A percentile compares a stretch with the other conserved stretches of the same genome.
Conservation (phyloP, 2,888 invertebrate species). For the Agrilus mali region DNA sequence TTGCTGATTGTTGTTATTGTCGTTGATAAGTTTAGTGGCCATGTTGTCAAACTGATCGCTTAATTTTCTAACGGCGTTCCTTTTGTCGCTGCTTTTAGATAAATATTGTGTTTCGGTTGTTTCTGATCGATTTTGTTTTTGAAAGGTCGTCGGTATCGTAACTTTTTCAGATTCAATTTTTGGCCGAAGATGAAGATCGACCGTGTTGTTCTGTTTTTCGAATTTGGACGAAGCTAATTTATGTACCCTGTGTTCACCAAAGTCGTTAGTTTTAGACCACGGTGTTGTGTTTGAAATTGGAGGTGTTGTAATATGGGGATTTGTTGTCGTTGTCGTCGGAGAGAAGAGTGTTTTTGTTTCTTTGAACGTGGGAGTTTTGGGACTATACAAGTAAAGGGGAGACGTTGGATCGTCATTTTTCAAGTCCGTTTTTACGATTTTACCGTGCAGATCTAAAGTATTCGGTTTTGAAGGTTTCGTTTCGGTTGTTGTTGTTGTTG, state of each 20-base stretch:
- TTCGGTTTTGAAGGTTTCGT: conserved; percentile 26
- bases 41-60: conserved; percentile 29
- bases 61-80: conserved; percentile 27
- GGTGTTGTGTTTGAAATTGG: conserved; percentile 24
- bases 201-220: conserved; percentile 27
- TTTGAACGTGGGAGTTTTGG: conserved; percentile 21
- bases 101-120: conserved; percentile 24
- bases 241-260: conserved; percentile 37
- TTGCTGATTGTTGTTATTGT: too few relatives aligned
- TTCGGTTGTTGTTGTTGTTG: conserved; percentile 22
- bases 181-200: conserved; percentile 17
- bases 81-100: conserved; percentile 20
- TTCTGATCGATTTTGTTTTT: conserved; percentile 14
- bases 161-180: conserved; percentile 18
- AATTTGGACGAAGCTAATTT: conserved; percentile 44
- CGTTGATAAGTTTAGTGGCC: background rate
- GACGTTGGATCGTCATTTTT: conserved; percentile 12
- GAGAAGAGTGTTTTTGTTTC: conserved; percentile 10
- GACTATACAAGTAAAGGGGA: conserved; percentile 30
- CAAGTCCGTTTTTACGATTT: conserved; percentile 10
- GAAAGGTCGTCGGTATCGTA: conserved; percentile 14
- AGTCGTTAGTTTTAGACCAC: conserved; percentile 34
- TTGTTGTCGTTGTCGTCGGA: conserved; percentile 1
- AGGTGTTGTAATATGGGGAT: conserved; percentile 4
- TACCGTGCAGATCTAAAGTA: background rate